A percentile compares a stretch with the other conserved stretches of the same genome.
phyloP scores from a whole-genome alignment of 2,797 vertebrate genomes.

The Poeciliopsis presidionis region DNA sequence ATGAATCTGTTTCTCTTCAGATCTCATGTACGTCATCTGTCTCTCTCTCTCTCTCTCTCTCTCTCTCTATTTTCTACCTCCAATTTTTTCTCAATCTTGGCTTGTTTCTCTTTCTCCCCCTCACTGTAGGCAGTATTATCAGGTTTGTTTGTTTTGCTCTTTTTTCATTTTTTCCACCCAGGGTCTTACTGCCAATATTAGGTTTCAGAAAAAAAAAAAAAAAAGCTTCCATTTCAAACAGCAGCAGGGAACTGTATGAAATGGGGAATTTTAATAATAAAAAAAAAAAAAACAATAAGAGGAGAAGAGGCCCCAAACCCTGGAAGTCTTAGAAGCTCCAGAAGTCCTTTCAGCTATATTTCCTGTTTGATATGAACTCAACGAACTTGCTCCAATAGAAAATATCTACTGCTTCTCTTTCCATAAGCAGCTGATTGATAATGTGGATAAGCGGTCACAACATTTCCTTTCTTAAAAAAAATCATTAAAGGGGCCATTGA shows the following conservation, averaged over 20 bases:
- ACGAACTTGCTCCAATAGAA: conserved; percentile 3
- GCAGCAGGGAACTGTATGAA: conserved; percentile 51
- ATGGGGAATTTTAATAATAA: conserved; percentile 60
- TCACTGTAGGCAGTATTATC: conserved; percentile 32
- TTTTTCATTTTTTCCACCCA: conserved; percentile 34
- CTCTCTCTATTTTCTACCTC: conserved; percentile 23
- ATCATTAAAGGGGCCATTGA: background rate
- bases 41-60: conserved; percentile 20
- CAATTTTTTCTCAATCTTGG: conserved; percentile 38
- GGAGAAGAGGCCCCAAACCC: conserved; percentile 38
- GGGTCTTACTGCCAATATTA: conserved; percentile 63
- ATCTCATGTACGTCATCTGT: conserved; percentile 56
- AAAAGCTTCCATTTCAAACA: conserved; percentile 44
- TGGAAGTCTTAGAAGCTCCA: conserved; percentile 22
- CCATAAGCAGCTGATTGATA: background rate
- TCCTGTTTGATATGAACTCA: conserved; percentile 27
- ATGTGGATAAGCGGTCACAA: background rate
- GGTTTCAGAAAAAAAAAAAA: conserved; percentile 59
- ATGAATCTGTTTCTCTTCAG: conserved; percentile 54
- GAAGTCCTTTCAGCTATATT: conserved; percentile 30
- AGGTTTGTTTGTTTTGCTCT: conserved; percentile 31
- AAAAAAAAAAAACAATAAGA: conserved; percentile 37
- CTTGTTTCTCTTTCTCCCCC: conserved; percentile 18
- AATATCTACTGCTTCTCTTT: conserved; percentile 14
- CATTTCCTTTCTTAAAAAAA: background rate